A percentile compares a stretch with the other conserved stretches of the same genome.
Evolutionary conservation across 2,113 vertebrate genomes (phyloP).

Genomic region (Alectura lathami): DNA sequence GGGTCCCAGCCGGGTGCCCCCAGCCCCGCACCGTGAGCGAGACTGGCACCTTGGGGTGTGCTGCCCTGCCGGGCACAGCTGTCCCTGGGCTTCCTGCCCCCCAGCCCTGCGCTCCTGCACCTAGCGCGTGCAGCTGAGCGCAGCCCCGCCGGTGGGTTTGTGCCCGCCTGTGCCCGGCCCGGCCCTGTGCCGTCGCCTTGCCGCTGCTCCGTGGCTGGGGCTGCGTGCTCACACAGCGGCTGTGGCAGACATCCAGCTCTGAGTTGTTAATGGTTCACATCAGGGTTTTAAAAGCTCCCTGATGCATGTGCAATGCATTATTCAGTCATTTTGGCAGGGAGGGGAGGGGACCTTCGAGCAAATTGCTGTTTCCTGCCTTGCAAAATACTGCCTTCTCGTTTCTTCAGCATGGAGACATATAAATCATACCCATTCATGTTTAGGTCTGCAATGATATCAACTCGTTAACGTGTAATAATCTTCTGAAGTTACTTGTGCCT

Average conservation of each 20-base stretch:
- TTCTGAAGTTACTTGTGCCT: neutral
- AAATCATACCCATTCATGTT: neutral
- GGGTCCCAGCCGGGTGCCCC: too few relatives aligned
- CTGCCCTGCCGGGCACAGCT: too few relatives aligned
- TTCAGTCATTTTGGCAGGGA: neutral
- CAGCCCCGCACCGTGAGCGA: too few relatives aligned
- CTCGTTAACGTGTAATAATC: neutral
- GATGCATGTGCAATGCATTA: fast-evolving
- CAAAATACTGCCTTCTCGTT: neutral
- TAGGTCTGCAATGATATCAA: neutral
- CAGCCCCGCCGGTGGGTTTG: neutral
- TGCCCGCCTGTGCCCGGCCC: neutral
- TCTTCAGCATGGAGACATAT: neutral
- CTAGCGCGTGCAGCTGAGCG: neutral
- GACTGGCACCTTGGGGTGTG: too few relatives aligned
- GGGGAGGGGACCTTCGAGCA: neutral
- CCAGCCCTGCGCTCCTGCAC: too few relatives aligned
- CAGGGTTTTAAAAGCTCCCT: neutral
- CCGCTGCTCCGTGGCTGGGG: neutral
- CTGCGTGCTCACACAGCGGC: neutral
- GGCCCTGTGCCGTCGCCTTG: neutral
- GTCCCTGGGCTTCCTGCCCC: too few relatives aligned
- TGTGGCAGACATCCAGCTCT: neutral
- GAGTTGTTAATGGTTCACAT: neutral
- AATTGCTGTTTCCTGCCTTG: neutral